Evolutionary conservation across 1,140 invertebrate species (phyloP).

Genomic region (Neuroterus valhalla): DNA sequence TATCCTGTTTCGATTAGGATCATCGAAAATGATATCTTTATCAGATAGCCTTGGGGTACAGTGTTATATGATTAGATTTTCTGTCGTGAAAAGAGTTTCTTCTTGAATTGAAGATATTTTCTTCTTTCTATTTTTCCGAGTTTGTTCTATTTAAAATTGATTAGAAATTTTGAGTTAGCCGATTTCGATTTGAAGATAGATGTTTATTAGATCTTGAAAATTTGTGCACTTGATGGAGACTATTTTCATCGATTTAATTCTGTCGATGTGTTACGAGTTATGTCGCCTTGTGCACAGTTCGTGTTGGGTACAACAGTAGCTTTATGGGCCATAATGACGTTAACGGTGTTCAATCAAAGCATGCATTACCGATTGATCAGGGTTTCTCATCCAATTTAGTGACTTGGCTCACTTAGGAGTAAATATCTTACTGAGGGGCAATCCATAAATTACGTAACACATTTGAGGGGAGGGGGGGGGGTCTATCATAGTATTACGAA

Average conservation of each 20-base stretch:
- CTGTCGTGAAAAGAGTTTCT: too few species aligned
- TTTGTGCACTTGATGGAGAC: neutral
- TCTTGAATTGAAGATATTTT: too few species aligned
- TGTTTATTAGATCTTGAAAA: neutral
- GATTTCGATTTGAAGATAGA: neutral
- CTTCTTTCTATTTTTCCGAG: too few species aligned
- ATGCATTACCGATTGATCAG: constrained; percentile 21
- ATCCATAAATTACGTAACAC: too few species aligned
- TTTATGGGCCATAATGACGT: constrained; percentile 22
- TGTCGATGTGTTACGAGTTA: constrained; percentile 11
- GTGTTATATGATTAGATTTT: too few species aligned
- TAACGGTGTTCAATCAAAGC: constrained; percentile 27
- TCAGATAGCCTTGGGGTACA: too few species aligned
- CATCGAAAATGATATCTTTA: constrained; percentile 9
- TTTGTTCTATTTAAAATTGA: too few species aligned
- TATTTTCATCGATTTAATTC: constrained; percentile 31
- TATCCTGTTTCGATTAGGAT: constrained; percentile 5
- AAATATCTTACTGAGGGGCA: too few species aligned
- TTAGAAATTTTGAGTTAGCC: neutral
- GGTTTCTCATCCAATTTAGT: constrained; percentile 3
- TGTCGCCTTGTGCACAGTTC: constrained; percentile 14
- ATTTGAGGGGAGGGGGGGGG: too few species aligned
- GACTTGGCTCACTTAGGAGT: neutral
- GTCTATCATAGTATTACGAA: too few species aligned
- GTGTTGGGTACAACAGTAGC: constrained; percentile 20